These are phyloP conservation scores for Neotoma lepida DNA, from an alignment of 2,113 vertebrate species.

Conservation along the genomic window DNA sequence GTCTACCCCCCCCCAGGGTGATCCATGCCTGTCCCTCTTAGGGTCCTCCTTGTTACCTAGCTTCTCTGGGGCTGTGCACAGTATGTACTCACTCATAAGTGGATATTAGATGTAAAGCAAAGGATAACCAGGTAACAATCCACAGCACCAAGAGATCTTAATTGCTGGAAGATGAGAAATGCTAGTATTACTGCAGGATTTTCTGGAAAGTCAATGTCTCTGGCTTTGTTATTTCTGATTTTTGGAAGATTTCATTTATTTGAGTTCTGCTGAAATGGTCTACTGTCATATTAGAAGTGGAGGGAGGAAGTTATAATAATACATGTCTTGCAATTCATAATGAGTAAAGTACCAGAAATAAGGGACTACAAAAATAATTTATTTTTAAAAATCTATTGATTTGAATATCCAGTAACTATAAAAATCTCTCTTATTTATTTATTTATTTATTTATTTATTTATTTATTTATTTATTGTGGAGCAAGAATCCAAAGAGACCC, in stretches of 20 bases:
- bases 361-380: neutral
- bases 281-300: neutral
- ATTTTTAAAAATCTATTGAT: neutral
- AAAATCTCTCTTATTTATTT: neutral
- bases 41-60: too few species aligned
- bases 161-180: neutral
- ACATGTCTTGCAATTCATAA: neutral
- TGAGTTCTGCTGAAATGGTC: neutral
- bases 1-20: too few species aligned
- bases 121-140: too few species aligned
- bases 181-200: neutral
- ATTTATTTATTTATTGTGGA: too few species aligned
- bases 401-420: neutral
- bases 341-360: neutral
- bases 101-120: too few species aligned
- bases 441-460: too few species aligned
- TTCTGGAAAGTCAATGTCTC: neutral
- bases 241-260: neutral
- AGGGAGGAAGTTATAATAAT: rapidly evolving
- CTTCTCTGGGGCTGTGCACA: too few species aligned
- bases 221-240: neutral
- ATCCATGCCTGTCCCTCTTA: too few species aligned
- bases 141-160: neutral
- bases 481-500: neutral
- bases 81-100: too few species aligned